These are phyloP conservation scores for Physocephala rufipes DNA, from an alignment of 2,888 invertebrate species.

Conservation along the genomic window DNA sequence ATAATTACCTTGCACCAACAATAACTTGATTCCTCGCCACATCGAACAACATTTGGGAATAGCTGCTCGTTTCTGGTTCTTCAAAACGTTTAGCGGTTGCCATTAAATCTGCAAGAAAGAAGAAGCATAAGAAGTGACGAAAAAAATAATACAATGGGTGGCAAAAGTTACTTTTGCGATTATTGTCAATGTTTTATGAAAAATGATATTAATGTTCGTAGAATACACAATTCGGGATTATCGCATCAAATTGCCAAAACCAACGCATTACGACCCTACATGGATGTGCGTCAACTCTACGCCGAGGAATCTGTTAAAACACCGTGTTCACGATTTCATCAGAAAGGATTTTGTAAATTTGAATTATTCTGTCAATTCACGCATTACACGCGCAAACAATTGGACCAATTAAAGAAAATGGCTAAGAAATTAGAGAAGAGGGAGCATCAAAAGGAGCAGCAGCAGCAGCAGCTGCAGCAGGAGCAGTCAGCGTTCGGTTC, in stretches of 20 bases:
- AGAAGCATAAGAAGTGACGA: too few relatives aligned
- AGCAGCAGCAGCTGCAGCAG: slow-evolving; percentile 1
- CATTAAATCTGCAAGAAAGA: slow-evolving; percentile 73
- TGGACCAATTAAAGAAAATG: slow-evolving; percentile 51
- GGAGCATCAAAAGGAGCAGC: slow-evolving; percentile 6
- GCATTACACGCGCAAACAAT: slow-evolving; percentile 54
- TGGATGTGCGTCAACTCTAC: slow-evolving; percentile 53
- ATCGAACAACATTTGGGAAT: slow-evolving; percentile 87
- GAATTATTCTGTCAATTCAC: slow-evolving; percentile 57
- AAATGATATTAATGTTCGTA: slow-evolving; percentile 61
- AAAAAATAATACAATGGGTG: slow-evolving; percentile 58
- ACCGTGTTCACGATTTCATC: slow-evolving; percentile 54
- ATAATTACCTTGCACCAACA: slow-evolving; percentile 85
- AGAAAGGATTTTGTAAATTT: slow-evolving; percentile 56
- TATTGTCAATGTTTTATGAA: slow-evolving; percentile 63
- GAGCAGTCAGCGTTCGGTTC: neutral
- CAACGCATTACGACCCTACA: slow-evolving; percentile 53
- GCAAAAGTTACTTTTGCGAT: slow-evolving; percentile 64
- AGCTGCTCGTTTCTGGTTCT: slow-evolving; percentile 78
- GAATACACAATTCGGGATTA: slow-evolving; percentile 58
- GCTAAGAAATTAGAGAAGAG: slow-evolving; percentile 23
- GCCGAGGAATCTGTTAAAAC: slow-evolving; percentile 49
- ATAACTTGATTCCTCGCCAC: slow-evolving; percentile 86
- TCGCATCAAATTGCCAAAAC: slow-evolving; percentile 58
- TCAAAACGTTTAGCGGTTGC: slow-evolving; percentile 75